These are phyloP conservation scores for Garrulus glandarius DNA, from an alignment of 2,797 vertebrate species.

Conservation along the genomic window DNA sequence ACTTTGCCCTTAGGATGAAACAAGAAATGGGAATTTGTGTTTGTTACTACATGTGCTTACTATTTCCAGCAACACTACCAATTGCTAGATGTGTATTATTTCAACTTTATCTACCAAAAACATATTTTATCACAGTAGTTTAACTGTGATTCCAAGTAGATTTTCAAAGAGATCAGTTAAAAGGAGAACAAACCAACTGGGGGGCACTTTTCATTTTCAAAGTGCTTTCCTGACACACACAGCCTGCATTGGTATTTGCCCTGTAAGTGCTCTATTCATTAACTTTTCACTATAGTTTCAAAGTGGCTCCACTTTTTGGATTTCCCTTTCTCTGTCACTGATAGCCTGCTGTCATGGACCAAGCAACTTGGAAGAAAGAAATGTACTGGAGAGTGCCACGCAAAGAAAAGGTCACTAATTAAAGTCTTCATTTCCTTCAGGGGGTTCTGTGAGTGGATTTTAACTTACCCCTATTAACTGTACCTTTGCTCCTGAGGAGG, in stretches of 20 bases:
- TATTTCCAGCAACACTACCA: constrained; percentile 1
- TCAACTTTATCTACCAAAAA: constrained; percentile 37
- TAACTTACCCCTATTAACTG: constrained; percentile 33
- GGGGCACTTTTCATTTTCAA: not conserved
- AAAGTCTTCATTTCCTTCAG: not conserved
- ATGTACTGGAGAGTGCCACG: not conserved
- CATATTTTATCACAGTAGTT: not conserved
- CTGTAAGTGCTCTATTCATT: not conserved
- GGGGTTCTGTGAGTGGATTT: not conserved
- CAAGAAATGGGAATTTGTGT: constrained; percentile 30
- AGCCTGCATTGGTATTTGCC: not conserved
- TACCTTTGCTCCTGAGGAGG: constrained; percentile 12
- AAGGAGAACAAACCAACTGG: constrained; percentile 26
- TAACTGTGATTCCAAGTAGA: constrained; percentile 35
- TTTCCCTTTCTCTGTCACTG: not conserved
- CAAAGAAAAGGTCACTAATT: not conserved
- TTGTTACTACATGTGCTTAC: not conserved
- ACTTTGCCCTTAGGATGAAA: constrained; percentile 59
- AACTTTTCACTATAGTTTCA: constrained; percentile 24
- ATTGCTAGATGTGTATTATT: constrained; percentile 22
- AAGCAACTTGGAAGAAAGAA: not conserved
- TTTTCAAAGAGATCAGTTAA: constrained; percentile 44
- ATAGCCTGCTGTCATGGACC: not conserved
- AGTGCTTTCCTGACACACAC: constrained; percentile 21
- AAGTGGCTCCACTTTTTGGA: not conserved